Evolutionary conservation across 2,797 vertebrate genomes (phyloP), one percentile per base, ranked within the genome.

Genomic region (Channallabes apus): DNA sequence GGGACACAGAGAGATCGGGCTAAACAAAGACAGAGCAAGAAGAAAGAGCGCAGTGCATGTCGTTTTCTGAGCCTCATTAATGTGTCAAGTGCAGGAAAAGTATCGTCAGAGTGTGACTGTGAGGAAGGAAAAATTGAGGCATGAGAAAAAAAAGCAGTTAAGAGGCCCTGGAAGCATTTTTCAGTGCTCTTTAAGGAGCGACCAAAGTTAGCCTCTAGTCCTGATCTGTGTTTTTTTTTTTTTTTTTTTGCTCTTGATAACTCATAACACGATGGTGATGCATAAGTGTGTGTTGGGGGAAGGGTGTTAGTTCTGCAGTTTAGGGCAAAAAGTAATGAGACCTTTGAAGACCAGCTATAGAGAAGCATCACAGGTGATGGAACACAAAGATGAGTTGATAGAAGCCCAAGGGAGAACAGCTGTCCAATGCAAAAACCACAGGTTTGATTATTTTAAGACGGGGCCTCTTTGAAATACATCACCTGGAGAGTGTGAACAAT

Each of bases 391-490:
- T 51, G 71, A 65, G 84, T 29, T 77, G 73, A 83, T 71, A 65
- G 3, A 72, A 64, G 83, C 75, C 73, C 77, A 61, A 54, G 75
- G 58, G 64, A 78, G 41, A 62, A 87, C 93, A 94, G 92, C 91
- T 93, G 93, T 89, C 86, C 86, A 86, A 90, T 86, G 89, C 88
- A 90, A 86, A 88, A 88, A 67, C 17, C 67, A 82, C 80, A 69
- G 80, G 17, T 82, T 71, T 90, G 90, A 92, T 92, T 89, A 92
- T 88, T 90, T 92, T 87, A 89, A 93, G 90, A 91, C 89, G 86
- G 88, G 84, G 65, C 80, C 89, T 86, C 92, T 94, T 93, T 94
- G 93, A 94, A 92, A 93, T 88, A 22, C 64, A 89, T 92, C 80
- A 91, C 88, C 90, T 41, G 64, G 89, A 89, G 88, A 84, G 90